Conservation (phyloP, 2,797 vertebrate genomes). For the Oryzias dopingdopingensis region DNA sequence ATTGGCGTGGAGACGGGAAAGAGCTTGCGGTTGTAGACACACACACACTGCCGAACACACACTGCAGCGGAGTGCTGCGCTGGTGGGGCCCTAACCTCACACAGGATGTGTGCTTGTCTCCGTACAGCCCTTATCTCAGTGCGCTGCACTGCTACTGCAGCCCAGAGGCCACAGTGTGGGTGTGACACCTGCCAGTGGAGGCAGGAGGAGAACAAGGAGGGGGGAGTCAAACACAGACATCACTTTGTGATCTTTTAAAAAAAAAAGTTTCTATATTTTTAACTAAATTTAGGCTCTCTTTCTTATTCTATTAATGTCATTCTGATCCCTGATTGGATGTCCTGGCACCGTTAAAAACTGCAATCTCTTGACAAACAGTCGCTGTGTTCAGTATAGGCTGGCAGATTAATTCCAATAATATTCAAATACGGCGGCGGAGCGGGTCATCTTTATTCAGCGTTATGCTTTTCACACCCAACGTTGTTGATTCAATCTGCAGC, state of each 20-base stretch:
- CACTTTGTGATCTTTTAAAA: constrained; percentile 37
- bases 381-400: constrained; percentile 51
- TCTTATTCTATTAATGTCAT: background rate
- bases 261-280: constrained; percentile 20
- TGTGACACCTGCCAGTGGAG: constrained; percentile 75
- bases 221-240: constrained; percentile 31
- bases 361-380: constrained; percentile 56
- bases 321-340: too few species aligned
- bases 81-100: constrained; percentile 72
- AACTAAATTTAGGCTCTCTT: constrained; percentile 13
- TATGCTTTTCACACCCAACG: constrained; percentile 57
- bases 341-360: constrained; percentile 19
- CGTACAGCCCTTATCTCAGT: constrained; percentile 73
- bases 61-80: constrained; percentile 39
- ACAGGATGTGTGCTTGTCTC: constrained; percentile 76
- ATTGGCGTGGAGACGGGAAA: constrained; percentile 69
- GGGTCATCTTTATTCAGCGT: constrained; percentile 69
- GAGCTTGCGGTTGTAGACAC: constrained; percentile 58
- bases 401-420: constrained; percentile 69
- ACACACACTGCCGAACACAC: constrained; percentile 24
- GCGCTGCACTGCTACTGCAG: constrained; percentile 62
- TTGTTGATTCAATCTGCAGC: constrained; percentile 70
- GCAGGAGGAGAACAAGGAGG: constrained; percentile 4
- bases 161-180: constrained; percentile 73
- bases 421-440: constrained; percentile 50